Percentiles rank a stretch among this genome's conserved stretches.
These are phyloP conservation scores for Sebastes diploproa DNA, from an alignment of 2,797 vertebrate species.

Conservation along the genomic window DNA sequence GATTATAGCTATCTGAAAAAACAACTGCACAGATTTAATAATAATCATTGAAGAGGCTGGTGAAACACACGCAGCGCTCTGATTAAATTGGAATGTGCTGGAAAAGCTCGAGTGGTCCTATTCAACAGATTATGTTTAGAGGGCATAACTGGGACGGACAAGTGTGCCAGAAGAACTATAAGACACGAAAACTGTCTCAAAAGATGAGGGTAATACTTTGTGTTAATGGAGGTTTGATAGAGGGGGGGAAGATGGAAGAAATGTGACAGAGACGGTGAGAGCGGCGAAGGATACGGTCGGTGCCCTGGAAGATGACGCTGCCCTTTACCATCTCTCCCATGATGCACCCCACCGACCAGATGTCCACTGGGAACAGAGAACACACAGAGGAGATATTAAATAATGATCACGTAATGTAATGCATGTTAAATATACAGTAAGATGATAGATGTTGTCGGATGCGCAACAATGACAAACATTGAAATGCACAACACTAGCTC, in stretches of 20 bases:
- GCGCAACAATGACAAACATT: constrained; percentile 7
- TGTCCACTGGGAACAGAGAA: constrained; percentile 94
- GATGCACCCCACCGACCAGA: constrained; percentile 99
- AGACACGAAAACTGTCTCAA: background rate
- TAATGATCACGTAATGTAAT: background rate
- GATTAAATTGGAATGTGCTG: background rate
- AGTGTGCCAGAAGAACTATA: background rate
- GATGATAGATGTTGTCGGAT: background rate
- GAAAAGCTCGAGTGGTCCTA: background rate
- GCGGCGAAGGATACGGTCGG: constrained; percentile 96
- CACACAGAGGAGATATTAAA: constrained; percentile 22
- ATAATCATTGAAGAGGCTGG: background rate
- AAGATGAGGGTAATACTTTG: constrained; percentile 1
- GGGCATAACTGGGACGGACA: background rate
- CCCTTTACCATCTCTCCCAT: constrained; percentile 99
- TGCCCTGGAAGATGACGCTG: constrained; percentile 98
- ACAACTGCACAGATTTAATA: background rate
- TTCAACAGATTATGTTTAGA: background rate
- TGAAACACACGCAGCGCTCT: background rate
- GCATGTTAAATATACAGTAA: constrained; percentile 3
- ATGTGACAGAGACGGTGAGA: constrained; percentile 8
- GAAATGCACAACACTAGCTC: constrained; percentile 6
- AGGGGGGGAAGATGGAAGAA: constrained; percentile 2
- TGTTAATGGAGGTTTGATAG: background rate
- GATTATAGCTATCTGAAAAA: constrained; percentile 15